These are phyloP conservation scores for Nemurella pictetii DNA, from an alignment of 2,888 invertebrate genomes.

Conservation along the genomic window DNA sequence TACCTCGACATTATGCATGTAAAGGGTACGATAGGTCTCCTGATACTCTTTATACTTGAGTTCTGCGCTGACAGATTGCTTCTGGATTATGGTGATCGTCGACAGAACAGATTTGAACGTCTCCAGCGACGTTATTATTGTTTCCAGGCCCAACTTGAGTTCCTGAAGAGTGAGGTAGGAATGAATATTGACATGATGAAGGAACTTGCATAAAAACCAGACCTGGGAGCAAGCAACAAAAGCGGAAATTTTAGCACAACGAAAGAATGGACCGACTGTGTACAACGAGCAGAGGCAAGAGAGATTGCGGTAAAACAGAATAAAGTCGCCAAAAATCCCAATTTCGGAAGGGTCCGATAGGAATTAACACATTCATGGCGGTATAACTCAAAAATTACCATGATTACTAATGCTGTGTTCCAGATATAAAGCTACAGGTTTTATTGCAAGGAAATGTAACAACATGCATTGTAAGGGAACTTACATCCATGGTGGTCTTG, in stretches of 20 bases:
- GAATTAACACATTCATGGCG: too few species aligned
- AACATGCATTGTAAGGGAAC: too few species aligned
- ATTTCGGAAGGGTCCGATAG: too few species aligned
- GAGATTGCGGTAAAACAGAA: neutral
- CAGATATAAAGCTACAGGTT: neutral
- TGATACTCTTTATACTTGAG: conserved; percentile 64
- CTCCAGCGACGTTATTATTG: conserved; percentile 75
- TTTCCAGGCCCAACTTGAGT: conserved; percentile 68
- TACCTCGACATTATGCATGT: conserved; percentile 71
- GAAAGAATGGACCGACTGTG: too few species aligned
- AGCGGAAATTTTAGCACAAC: too few species aligned
- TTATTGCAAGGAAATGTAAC: too few species aligned
- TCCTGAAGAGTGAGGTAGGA: too few species aligned
- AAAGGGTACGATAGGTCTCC: conserved; percentile 72
- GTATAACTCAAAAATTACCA: conserved; percentile 37
- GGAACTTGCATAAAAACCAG: neutral
- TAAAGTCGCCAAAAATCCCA: too few species aligned
- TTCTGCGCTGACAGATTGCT: conserved; percentile 76
- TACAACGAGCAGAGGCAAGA: too few species aligned
- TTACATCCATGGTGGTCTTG: conserved; percentile 70
- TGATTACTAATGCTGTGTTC: neutral
- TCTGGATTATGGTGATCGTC: conserved; percentile 74
- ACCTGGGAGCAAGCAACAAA: neutral
- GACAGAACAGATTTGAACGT: conserved; percentile 85
- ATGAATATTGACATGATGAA: neutral